Evolutionary conservation across 2,888 invertebrate species (phyloP).

Genomic region (Papilio protenor): DNA sequence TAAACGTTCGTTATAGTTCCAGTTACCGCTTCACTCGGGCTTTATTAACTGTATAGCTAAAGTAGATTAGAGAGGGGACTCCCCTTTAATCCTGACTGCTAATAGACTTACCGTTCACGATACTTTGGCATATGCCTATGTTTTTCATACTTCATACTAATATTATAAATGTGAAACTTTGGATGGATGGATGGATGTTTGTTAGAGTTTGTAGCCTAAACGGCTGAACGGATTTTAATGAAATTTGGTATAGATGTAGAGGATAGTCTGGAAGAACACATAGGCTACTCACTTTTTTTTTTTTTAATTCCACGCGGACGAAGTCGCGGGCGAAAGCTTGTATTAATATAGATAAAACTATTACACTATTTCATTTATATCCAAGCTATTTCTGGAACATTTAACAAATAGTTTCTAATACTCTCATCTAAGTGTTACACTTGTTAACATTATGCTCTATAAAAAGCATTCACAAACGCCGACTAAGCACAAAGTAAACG

Average conservation of each 20-base stretch:
- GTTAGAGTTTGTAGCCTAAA: no score
- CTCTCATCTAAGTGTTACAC: background rate
- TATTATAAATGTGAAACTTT: no score
- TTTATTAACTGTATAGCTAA: conserved; percentile 34
- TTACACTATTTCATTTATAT: background rate
- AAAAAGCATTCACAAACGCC: conserved; percentile 28
- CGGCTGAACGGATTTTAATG: no score
- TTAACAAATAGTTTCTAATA: background rate
- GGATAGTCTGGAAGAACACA: no score
- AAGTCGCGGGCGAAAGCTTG: no score
- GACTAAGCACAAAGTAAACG: conserved; percentile 39
- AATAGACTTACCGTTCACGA: conserved; percentile 28
- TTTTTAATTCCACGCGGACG: no score
- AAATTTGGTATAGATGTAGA: no score
- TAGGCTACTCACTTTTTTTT: no score
- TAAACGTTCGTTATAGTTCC: conserved; percentile 41
- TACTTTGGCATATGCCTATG: conserved; percentile 2
- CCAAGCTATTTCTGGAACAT: background rate
- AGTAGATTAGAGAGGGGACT: conserved; percentile 39
- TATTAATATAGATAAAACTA: no score
- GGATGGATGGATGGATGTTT: no score
- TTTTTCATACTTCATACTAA: background rate
- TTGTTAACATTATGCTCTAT: conserved; percentile 3
- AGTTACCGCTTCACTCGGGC: conserved; percentile 29
- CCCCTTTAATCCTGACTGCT: conserved; percentile 35